phyloP scores from a whole-genome alignment of 2,888 invertebrate genomes.

The Pimpla rufipes region DNA sequence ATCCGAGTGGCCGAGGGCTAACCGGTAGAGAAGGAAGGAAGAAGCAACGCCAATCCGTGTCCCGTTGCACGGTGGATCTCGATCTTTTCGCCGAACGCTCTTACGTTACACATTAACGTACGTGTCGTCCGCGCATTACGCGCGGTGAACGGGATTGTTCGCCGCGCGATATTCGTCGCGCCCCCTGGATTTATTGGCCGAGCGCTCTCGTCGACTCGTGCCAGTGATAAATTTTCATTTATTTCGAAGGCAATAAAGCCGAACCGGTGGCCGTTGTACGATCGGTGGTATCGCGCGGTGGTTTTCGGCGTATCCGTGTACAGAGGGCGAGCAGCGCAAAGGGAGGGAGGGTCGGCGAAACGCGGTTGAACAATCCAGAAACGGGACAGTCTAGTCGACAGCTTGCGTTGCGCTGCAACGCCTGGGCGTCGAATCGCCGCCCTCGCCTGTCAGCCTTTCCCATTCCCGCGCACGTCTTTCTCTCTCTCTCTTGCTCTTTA shows the following conservation, averaged over 20 bases:
- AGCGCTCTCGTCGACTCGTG: neutral
- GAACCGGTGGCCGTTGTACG: constrained; percentile 14
- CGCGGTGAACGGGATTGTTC: neutral
- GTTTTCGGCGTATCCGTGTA: constrained; percentile 5
- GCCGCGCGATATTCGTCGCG: neutral
- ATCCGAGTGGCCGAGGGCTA: constrained; percentile 55
- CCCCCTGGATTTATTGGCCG: neutral
- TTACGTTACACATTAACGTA: constrained; percentile 3
- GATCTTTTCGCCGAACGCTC: constrained; percentile 13
- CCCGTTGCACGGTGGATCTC: constrained; percentile 60
- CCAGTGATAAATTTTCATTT: constrained; percentile 49
- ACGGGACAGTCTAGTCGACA: constrained; percentile 33
- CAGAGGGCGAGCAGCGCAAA: neutral
- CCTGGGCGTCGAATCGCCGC: constrained; percentile 20
- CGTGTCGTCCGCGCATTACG: neutral
- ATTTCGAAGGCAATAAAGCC: constrained; percentile 50
- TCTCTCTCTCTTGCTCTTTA: constrained; percentile 5
- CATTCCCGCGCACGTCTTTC: constrained; percentile 34
- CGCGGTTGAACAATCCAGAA: constrained; percentile 38
- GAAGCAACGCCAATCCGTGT: constrained; percentile 48
- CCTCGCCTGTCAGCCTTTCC: constrained; percentile 50
- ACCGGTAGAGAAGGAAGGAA: constrained; percentile 50
- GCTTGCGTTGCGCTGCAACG: constrained; percentile 12
- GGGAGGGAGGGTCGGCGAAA: constrained; percentile 20
- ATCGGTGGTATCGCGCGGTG: constrained; percentile 20